phyloP scores from a whole-genome alignment of 2,113 vertebrate species.

The Microcebus lehilahytsara region DNA sequence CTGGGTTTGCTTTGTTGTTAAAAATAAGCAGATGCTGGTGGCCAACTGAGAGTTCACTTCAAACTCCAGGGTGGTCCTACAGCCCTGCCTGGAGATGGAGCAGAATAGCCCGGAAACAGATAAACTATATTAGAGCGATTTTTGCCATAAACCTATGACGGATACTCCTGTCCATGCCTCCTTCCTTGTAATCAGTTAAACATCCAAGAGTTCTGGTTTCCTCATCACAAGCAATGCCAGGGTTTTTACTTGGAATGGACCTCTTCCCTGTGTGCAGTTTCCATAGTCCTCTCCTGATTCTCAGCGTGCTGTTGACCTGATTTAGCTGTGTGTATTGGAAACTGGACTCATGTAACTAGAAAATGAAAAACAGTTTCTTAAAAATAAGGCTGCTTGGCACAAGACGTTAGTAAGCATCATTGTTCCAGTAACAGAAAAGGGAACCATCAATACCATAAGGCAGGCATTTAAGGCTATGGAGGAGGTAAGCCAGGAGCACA shows the following conservation, averaged over 20 bases:
- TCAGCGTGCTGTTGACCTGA: neutral
- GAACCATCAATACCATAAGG: rapidly evolving
- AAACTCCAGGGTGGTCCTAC: neutral
- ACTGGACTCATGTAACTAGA: neutral
- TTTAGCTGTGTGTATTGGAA: neutral
- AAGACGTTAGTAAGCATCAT: neutral
- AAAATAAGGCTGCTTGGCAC: neutral
- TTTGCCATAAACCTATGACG: neutral
- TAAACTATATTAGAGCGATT: neutral
- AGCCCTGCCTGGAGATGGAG: neutral
- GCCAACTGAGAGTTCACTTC: neutral
- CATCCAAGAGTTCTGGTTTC: neutral
- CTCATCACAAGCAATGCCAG: neutral
- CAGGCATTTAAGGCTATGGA: neutral
- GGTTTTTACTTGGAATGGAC: neutral
- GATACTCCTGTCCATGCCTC: neutral
- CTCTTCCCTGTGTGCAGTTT: neutral
- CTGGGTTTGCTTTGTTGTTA: neutral
- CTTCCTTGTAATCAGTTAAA: neutral
- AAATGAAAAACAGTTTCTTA: conserved; percentile 7
- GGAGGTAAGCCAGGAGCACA: neutral
- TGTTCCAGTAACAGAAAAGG: neutral
- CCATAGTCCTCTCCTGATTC: neutral
- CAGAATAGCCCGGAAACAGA: neutral
- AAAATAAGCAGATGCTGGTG: neutral